Evolutionary conservation across 2,113 vertebrate genomes (phyloP), one percentile per base, ranked within the genome.

Genomic region (Mystacornis crossleyi): DNA sequence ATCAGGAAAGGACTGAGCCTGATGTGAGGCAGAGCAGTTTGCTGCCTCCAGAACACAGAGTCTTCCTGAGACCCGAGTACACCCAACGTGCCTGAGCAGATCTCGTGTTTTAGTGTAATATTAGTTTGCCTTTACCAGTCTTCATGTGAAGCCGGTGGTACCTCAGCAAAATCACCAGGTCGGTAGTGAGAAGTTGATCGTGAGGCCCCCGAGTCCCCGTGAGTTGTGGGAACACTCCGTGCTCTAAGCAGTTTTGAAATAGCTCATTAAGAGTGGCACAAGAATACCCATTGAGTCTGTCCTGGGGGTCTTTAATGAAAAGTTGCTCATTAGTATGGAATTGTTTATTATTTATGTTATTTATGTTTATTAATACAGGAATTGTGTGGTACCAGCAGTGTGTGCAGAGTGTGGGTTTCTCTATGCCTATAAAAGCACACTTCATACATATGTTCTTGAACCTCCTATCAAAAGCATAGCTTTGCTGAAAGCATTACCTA

Each of bases 21-120:
- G 54, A 4, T 33, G 33, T 0, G 12, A 71, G 26, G 24, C 0
- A 0, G 51, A 82, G 58, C 26, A 31, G 34, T 54, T 62, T 47
- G 33, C 81, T 54, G 5, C 47, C 54, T 77, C 34, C 29, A 3
- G 48, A 85, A 26, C 29, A 3, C 19, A 18, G 0, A 21, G 1
- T 34, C 51, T 73, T 38, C 24, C 80, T 26, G 34, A 55, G 55
- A 18, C 6, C 6, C 0, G 0, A 29, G 42, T 8, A 4, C 36
- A 10, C 24, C 9, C 28, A 14, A 10, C 1, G 0, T 65, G 64
- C 67, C 72, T 8, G 16, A 81, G 73, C 64, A 73, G 54, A 92
- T 65, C 38, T 38, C 18, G 8, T 33, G 17, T 42, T 81, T 67
- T 4, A 9, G 12, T 40, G 16, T 25, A 14, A 25, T 26, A 31